Evolutionary conservation across 2,888 invertebrate genomes (phyloP), one percentile per base, ranked within the genome.

Genomic region (Mechanitis mazaeus): DNA sequence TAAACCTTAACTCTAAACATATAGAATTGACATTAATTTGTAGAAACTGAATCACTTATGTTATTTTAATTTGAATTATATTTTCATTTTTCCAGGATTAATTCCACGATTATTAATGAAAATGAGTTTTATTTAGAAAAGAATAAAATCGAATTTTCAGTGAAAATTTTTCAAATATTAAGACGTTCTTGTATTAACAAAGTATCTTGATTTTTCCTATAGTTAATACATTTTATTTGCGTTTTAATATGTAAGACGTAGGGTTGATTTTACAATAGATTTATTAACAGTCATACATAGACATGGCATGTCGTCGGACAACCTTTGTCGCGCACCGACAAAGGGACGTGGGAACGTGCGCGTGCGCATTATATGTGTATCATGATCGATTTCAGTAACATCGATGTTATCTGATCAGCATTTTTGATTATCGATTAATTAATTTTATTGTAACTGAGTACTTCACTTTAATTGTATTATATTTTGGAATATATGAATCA

Each of bases 311-410:
- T 83, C 78, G 85, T 82, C 87, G 86, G 87, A 81, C 70, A 69
- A 69, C 78, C 87, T 89, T 89, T 90, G 89, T 88, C 86, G 86
- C 81, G 72, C 60, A 73, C 88, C 89, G 89, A 88, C 89, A 90
- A 90, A 90, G 72, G 79, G 82, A 88, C 88, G 87, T 88, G 89
- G 86, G 87, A 89, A 89, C 81, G 80, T 80, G 86, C 84, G 85
- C 86, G 82, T 82, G 84, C 83, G 84, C 79, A 77, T 75, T 79
- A 53, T 63, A 83, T 84, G 79, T 84, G 82, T 85, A 77, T 77
- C 72, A 73, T 79, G 72, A 80, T 79, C 76, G 76, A 81, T 77
- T 80, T 82, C 80, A 78, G 78, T 55, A n/a, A 11, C 53, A 45
- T 57, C 61, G 45, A 56, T 47, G 38, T 47, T 55, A 61, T 46